Conservation (phyloP, 1,140 invertebrate genomes). For the Drosophila equinoxialis region DNA sequence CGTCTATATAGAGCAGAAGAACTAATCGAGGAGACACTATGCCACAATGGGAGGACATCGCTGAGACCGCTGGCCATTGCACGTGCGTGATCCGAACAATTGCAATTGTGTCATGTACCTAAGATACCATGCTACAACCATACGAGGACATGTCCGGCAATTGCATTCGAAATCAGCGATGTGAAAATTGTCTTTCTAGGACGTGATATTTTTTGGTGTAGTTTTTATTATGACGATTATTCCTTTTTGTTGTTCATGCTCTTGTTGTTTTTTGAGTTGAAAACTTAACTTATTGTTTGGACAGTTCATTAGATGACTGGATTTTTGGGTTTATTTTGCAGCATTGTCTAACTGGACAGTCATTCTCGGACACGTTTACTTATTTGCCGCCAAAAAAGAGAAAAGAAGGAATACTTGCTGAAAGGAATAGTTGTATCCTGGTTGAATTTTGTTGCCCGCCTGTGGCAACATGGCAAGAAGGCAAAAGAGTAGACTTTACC, state of each 20-base stretch:
- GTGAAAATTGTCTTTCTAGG: conserved; percentile 58
- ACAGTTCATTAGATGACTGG: conserved; percentile 66
- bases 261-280: conserved; percentile 32
- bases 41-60: conserved; percentile 59
- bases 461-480: conserved; percentile 23
- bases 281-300: conserved; percentile 63
- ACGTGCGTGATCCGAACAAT: conserved; percentile 72
- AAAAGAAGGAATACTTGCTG: neutral
- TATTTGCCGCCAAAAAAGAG: conserved; percentile 55
- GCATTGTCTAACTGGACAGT: conserved; percentile 30
- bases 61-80: conserved; percentile 53
- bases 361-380: conserved; percentile 57
- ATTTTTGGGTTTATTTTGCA: conserved; percentile 33
- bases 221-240: no score
- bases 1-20: conserved; percentile 15
- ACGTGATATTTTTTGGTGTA: conserved; percentile 54
- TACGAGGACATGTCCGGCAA: conserved; percentile 18
- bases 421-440: neutral
- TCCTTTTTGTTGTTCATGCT: conserved; percentile 23
- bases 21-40: conserved; percentile 18
- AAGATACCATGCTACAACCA: conserved; percentile 1
- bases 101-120: conserved; percentile 75
- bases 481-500: conserved; percentile 54
- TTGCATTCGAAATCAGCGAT: conserved; percentile 63
- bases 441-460: conserved; percentile 9